Evolutionary conservation across 2,113 vertebrate species (phyloP).

Genomic region (Uria aalge): DNA sequence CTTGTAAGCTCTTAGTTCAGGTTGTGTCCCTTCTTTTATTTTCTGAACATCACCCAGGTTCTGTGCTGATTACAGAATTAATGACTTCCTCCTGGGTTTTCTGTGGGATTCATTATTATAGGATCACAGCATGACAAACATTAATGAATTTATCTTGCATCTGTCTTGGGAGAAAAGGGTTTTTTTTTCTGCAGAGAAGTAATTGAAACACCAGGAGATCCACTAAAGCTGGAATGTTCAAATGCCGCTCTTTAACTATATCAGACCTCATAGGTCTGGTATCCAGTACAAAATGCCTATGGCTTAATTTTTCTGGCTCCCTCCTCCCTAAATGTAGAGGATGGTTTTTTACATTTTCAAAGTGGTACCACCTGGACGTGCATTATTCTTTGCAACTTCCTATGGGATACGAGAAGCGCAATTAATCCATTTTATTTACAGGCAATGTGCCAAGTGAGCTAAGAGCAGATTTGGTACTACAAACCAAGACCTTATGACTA

Average conservation of each 20-base stretch:
- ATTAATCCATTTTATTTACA: neutral
- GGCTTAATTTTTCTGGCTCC: neutral
- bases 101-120: neutral
- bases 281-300: neutral
- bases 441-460: neutral
- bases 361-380: neutral
- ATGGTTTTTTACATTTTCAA: neutral
- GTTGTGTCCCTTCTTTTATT: neutral
- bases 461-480: neutral
- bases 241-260: neutral
- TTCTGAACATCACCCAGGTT: neutral
- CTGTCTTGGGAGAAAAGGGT: neutral
- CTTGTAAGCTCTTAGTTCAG: neutral
- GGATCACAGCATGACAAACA: neutral
- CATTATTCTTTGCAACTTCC: neutral
- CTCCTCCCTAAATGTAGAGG: neutral
- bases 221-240: neutral
- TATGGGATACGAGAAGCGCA: neutral
- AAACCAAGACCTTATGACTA: neutral
- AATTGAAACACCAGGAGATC: neutral
- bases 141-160: neutral
- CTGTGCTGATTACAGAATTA: neutral
- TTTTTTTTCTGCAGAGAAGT: neutral
- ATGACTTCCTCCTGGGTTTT: neutral
- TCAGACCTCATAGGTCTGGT: neutral